phyloP scores from a whole-genome alignment of 2,113 vertebrate genomes.

The Chionodraco myersi region DNA sequence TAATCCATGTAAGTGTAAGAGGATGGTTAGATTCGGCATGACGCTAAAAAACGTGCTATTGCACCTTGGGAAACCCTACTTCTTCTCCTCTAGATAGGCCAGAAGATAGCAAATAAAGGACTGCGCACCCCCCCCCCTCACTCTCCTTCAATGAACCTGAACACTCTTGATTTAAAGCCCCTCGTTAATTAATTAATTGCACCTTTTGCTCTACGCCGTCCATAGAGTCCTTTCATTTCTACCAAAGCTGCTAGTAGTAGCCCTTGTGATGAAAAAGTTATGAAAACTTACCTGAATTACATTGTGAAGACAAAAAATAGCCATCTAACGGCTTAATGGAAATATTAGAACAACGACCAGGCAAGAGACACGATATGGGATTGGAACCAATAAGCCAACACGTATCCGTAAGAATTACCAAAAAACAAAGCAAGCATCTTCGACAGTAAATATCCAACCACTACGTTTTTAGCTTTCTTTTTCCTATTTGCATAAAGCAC shows the following conservation, averaged over 20 bases:
- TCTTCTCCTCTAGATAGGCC: slow-evolving; percentile 38
- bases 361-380: slow-evolving; percentile 76
- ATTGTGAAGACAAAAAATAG: slow-evolving; percentile 73
- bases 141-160: slow-evolving; percentile 44
- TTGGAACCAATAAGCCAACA: slow-evolving; percentile 68
- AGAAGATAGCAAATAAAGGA: slow-evolving; percentile 46
- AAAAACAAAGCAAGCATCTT: slow-evolving; percentile 65
- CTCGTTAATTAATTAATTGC: slow-evolving; percentile 47
- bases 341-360: slow-evolving; percentile 66
- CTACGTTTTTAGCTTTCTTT: slow-evolving; percentile 63
- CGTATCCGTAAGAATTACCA: slow-evolving; percentile 55
- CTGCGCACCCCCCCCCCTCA: slow-evolving; percentile 40
- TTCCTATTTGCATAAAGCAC: slow-evolving; percentile 83
- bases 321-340: slow-evolving; percentile 64
- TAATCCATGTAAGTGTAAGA: neutral
- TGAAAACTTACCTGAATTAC: slow-evolving; percentile 85
- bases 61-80: slow-evolving; percentile 35
- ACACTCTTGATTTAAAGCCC: slow-evolving; percentile 37
- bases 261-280: slow-evolving; percentile 85
- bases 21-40: slow-evolving; percentile 15
- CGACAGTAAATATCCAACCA: slow-evolving; percentile 76
- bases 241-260: slow-evolving; percentile 77
- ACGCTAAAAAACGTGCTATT: slow-evolving; percentile 3
- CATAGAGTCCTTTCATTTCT: slow-evolving; percentile 68
- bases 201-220: slow-evolving; percentile 63